Conservation (phyloP, 1,140 invertebrate genomes). For the Sycobia sp. region DNA sequence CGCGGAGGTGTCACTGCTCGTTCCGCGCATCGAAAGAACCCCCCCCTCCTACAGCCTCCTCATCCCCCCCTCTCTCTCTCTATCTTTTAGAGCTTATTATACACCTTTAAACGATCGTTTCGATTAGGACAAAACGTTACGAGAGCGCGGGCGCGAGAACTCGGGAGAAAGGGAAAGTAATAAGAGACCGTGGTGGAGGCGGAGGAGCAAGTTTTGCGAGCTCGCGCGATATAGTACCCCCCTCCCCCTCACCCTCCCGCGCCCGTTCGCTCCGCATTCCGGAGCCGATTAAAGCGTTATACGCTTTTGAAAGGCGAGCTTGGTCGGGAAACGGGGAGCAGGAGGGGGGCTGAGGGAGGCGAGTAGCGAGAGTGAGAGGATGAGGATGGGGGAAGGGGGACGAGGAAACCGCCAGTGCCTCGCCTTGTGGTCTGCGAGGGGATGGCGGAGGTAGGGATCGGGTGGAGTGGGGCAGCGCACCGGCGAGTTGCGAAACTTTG, state of each 20-base stretch:
- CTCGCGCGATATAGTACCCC: slow-evolving; percentile 11
- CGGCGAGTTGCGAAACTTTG: slow-evolving; percentile 20
- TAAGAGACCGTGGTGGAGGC: too few species aligned
- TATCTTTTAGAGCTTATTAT: too few species aligned
- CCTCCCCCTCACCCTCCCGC: too few species aligned
- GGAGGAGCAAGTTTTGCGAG: slow-evolving; percentile 20
- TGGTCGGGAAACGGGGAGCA: background rate
- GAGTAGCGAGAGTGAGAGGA: background rate
- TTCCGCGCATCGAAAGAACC: too few species aligned
- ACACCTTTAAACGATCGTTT: slow-evolving; percentile 15
- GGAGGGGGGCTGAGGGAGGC: background rate
- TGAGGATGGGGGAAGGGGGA: background rate
- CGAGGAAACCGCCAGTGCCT: background rate
- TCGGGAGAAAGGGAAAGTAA: slow-evolving; percentile 30
- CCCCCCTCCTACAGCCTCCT: too few species aligned
- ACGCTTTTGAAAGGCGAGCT: slow-evolving; percentile 14
- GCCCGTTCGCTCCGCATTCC: slow-evolving; percentile 1
- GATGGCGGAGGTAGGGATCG: background rate
- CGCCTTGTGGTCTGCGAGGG: background rate
- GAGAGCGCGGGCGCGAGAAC: background rate
- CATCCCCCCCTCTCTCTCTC: too few species aligned
- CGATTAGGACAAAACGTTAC: slow-evolving; percentile 16
- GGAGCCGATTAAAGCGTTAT: slow-evolving; percentile 29
- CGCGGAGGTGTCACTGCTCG: too few species aligned
- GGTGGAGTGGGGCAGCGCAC: background rate